Conservation (phyloP, 2,113 vertebrate species). For the Gallinago undulata region DNA sequence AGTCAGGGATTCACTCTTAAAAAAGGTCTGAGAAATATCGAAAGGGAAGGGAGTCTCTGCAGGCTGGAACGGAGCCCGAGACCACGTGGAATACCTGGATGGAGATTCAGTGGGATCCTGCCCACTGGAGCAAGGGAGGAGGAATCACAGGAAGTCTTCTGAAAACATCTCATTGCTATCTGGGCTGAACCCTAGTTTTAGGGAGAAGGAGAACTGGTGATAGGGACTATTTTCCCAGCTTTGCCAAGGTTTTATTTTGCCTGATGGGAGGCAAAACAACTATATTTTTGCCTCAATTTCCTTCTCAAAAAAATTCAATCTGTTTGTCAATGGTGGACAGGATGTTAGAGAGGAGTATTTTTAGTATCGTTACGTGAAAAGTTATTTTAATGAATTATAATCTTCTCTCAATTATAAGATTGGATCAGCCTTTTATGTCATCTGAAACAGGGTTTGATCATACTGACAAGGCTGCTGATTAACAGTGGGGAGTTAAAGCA, state of each 20-base stretch:
- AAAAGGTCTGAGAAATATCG: neutral
- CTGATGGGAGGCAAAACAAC: neutral
- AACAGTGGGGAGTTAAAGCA: slow-evolving; percentile 60
- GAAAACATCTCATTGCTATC: neutral
- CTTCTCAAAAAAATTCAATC: neutral
- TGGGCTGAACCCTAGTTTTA: neutral
- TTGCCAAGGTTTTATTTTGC: slow-evolving; percentile 20
- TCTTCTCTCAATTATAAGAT: slow-evolving; percentile 65
- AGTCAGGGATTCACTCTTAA: neutral
- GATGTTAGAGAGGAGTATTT: slow-evolving; percentile 39
- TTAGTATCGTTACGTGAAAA: slow-evolving; percentile 30
- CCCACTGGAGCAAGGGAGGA: slow-evolving; percentile 1
- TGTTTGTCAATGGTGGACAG: slow-evolving; percentile 20
- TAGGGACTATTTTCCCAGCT: neutral
- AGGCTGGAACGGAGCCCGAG: neutral
- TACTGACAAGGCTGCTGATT: slow-evolving; percentile 65
- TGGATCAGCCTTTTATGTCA: slow-evolving; percentile 53
- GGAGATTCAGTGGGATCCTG: neutral
- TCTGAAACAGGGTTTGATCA: slow-evolving; percentile 63
- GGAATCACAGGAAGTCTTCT: neutral
- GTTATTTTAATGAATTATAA: slow-evolving; percentile 63
- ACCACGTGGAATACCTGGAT: slow-evolving; percentile 6
- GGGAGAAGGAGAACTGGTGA: neutral
- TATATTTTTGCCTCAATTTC: neutral
- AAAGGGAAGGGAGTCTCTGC: slow-evolving; percentile 4